Base-by-base conservation (phyloP, 2,888 invertebrate genomes). In the Melanostoma mellinum region DNA sequence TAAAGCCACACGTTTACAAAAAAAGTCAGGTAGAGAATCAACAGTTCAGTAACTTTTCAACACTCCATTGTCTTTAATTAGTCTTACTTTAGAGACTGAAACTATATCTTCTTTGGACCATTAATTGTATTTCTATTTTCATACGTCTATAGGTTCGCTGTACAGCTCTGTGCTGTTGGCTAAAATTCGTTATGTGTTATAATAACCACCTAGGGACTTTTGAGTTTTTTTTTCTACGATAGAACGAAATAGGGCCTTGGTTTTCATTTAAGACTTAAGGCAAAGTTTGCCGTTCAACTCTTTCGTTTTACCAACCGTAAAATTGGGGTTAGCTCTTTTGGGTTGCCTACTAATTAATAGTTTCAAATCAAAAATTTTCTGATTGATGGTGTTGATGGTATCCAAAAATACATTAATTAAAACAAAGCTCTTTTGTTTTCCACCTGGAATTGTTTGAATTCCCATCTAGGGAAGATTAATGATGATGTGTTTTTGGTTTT, bases 301-400 rank as follows among this genome's bases (percentile, higher is more conserved):
- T 46, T 61, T 61, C 36, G 61, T 38, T 38, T 61, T 5, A 46
- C 20, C 46, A 46, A 46, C 42, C 5, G 10, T 10, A 46, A 46
- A 9, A 46, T 20, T 20, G 20, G 20, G 20, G 81, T 82, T 82
- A 68, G 63, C 68, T 82, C 81, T 82, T 82, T 82, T 81, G 72
- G 72, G 67, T 73, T 50, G 55, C 46, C 20, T 46, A 10, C 46
- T 10, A 46, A 20, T 46, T 46, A 20, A 46, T 46, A 20, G 46
- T 20, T 46, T 20, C 10, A 1, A 46, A 46, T 46, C 46, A 46
- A 46, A 46, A 20, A 46, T 46, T 46, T 36, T 50, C 50, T 8
- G 38, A 3, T 63, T 20, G 20, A 20, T 20, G 20, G 20, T 20
- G 20, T 20, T 20, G 20, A 20, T 20, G 20, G 20, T 20, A 20